Evolutionary conservation across 2,888 invertebrate genomes (phyloP), one percentile per base, ranked within the genome.

Genomic region (Plagodis dolabraria): DNA sequence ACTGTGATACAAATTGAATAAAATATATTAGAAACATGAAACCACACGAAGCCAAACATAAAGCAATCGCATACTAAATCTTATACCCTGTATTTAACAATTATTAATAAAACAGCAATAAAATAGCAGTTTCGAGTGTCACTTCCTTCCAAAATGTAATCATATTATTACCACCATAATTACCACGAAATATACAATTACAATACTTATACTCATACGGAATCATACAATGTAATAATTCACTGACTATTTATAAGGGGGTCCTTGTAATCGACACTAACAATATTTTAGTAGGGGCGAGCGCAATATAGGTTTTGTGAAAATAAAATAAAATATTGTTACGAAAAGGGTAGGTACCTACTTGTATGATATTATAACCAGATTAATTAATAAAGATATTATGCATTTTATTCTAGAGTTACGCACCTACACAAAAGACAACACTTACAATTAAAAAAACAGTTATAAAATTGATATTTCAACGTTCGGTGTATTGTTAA

Each of bases 121-220:
- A 49, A 60, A 52, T 47, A 47, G 7, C 47, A 66, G 71, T 68
- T 56, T 72, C 71, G 54, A 58, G 69, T 78, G 68, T 61, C 74
- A 72, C 62, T 73, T 78, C 79, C 79, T 62, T 58, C 12, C 12
- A 56, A 56, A 66, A 42, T 50, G n/a, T 10, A 59, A 63, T 65
- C 57, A 56, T 54, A 63, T 47, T 65, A 66, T 66, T 46, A 65
- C 57, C 65, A 44, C 60, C 33, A 12, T 68, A 68, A 75, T 71
- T 65, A 68, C 38, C 10, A 43, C 47, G 53, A 56, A 70, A 59
- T n/a, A 61, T 63, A 59, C 52, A 62, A 63, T 64, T 42, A 42
- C 42, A 42, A 42, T 34, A 9, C 36, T 35, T 10, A 10, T 5
- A n/a, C n/a, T n/a, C 8, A 40, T 40, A 10, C 7, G 36, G 36